Evolutionary conservation across 1,140 invertebrate species (phyloP).

Genomic region (Adoxophyes honmai): DNA sequence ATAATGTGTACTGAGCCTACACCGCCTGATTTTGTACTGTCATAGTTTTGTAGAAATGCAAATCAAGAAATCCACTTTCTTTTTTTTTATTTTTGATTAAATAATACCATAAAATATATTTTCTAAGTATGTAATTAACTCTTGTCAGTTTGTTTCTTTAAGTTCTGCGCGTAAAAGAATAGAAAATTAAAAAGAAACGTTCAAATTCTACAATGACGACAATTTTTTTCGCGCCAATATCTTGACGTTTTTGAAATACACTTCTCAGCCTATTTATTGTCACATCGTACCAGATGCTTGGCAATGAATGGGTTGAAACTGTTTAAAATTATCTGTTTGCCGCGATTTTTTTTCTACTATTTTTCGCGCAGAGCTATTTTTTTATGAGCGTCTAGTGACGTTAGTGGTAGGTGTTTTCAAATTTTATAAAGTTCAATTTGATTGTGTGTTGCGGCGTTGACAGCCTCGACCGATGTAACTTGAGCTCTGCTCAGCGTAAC

Average conservation of each 20-base stretch:
- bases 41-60: background rate
- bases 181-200: background rate
- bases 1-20: too few species aligned
- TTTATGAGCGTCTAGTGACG: slow-evolving; percentile 20
- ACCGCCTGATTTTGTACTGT: too few species aligned
- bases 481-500: too few species aligned
- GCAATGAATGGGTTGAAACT: too few species aligned
- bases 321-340: background rate
- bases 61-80: background rate
- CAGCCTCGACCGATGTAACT: too few species aligned
- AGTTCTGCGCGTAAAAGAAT: too few species aligned
- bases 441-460: background rate
- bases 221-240: too few species aligned
- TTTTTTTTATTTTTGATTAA: background rate
- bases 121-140: slow-evolving; percentile 14
- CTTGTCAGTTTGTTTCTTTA: background rate
- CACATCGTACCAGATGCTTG: too few species aligned
- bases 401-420: slow-evolving; percentile 19
- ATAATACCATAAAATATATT: slow-evolving; percentile 1
- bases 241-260: too few species aligned
- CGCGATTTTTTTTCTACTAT: background rate
- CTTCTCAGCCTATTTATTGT: too few species aligned
- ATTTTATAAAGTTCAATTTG: slow-evolving; percentile 14
- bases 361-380: slow-evolving; percentile 17
- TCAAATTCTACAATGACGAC: too few species aligned